These are phyloP conservation scores for Proterorhinus semilunaris DNA, from an alignment of 2,113 vertebrate genomes.

Conservation along the genomic window DNA sequence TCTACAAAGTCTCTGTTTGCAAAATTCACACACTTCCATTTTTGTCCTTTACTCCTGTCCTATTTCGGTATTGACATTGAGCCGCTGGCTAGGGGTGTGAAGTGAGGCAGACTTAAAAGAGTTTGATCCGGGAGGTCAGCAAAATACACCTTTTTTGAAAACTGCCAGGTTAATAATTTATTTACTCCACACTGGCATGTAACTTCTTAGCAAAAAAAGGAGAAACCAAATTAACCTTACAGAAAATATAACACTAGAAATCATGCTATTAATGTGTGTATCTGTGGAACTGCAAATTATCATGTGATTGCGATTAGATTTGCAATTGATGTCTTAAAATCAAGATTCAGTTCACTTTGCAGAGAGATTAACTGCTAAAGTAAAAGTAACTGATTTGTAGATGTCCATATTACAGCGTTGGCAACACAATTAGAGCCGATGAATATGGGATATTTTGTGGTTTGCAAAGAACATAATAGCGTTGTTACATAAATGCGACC, in stretches of 20 bases:
- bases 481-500: no score
- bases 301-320: no score
- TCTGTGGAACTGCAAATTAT: no score
- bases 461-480: no score
- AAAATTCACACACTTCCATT: not conserved
- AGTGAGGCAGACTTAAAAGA: conserved; percentile 3
- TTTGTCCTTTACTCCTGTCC: not conserved
- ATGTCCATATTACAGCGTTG: no score
- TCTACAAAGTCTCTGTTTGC: not conserved
- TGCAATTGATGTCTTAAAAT: no score
- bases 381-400: no score
- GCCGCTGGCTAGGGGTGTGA: not conserved
- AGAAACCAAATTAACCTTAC: not conserved
- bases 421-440: no score
- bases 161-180: not conserved
- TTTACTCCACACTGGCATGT: not conserved
- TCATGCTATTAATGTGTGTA: not conserved
- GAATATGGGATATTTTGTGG: no score
- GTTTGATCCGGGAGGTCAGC: not conserved
- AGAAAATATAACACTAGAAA: not conserved
- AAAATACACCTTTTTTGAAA: not conserved
- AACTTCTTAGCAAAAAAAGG: not conserved
- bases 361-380: no score
- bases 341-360: no score
- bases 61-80: not conserved